Base-by-base conservation (phyloP, 1,140 invertebrate species). In the Drosophila nigromelanica region DNA sequence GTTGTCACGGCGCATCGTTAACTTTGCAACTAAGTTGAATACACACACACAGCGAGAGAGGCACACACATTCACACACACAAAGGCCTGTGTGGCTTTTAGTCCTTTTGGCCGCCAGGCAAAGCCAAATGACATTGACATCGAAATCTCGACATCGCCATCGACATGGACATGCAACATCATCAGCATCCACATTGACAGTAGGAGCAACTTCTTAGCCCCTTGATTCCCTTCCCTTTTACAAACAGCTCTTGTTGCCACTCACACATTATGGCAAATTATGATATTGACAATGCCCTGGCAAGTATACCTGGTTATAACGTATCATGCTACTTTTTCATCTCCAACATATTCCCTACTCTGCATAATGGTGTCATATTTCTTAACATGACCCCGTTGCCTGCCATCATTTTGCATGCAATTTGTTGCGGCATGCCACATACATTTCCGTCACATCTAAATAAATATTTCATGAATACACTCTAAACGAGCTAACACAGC, bases 181-280 rank as follows among this genome's bases (percentile, higher is more conserved):
- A 80, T 80, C 78, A 64, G 64, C 79, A 75, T 74, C 75, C 62
- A 58, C 51, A 70, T 70, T 56, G 12, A 50, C 24, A 14, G 42
- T n/a, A 30, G 55, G 8, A 7, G 7, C 33, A 58, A 37, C 50
- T 35, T 52, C 10, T 30, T 14, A n/a, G n/a, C 40, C 18, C 55
- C 21, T 7, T 24, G 11, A 21, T 30, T 3, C 35, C 37, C 30
- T 2, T 5, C 1, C 3, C 56, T 5, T 12, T n/a, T 2, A 0
- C 27, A 6, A 27, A 27, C 27, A 5, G 5, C 4, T 4, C 30
- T 15, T 18, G 12, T 14, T 6, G n/a, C 24, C 35, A 15, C 4
- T 14, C 24, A 33, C 47, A 76, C 62, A 83, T 79, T 87, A 82
- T 86, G 82, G 82, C 82, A 87, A 87, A 87, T 87, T 87, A 87